Evolutionary conservation across 2,888 invertebrate genomes (phyloP), one percentile per base, ranked within the genome.

Genomic region (Diarsia brunnea): DNA sequence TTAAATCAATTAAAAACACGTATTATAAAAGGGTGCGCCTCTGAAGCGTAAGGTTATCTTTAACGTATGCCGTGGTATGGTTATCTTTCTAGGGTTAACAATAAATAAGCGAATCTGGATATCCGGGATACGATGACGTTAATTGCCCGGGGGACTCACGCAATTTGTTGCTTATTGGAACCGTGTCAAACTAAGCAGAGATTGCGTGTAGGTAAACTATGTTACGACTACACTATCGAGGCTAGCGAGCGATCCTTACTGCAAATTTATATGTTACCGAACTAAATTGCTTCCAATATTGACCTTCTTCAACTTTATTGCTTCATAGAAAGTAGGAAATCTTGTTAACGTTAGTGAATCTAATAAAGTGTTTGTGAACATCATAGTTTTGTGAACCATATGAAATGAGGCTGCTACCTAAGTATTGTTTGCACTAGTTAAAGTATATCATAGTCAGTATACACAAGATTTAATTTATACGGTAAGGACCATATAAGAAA

Each of bases 31-130:
- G n/a, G n/a, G n/a, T n/a, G n/a, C n/a, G n/a, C n/a, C n/a, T n/a
- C n/a, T n/a, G n/a, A n/a, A n/a, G n/a, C n/a, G n/a, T n/a, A n/a
- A n/a, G n/a, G n/a, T n/a, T n/a, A n/a, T n/a, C n/a, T n/a, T n/a
- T n/a, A n/a, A n/a, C n/a, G n/a, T n/a, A n/a, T n/a, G n/a, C n/a
- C n/a, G n/a, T n/a, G n/a, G n/a, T n/a, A n/a, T n/a, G n/a, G n/a
- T n/a, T n/a, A n/a, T n/a, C n/a, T n/a, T n/a, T n/a, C n/a, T n/a
- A n/a, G n/a, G n/a, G n/a, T n/a, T n/a, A 85, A 89, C 90, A 90
- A 92, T 93, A 94, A 94, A 94, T 93, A 90, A 92, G 87, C 73
- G 79, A 88, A 90, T 86, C 87, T 89, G 84, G 91, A 89, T 92
- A 91, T 93, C 92, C 91, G 89, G 92, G 91, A 89, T 89, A 92